A percentile compares a stretch with the other conserved stretches of the same genome.
Evolutionary conservation across 1,140 invertebrate genomes (phyloP).

Genomic region (Tribolium madens): DNA sequence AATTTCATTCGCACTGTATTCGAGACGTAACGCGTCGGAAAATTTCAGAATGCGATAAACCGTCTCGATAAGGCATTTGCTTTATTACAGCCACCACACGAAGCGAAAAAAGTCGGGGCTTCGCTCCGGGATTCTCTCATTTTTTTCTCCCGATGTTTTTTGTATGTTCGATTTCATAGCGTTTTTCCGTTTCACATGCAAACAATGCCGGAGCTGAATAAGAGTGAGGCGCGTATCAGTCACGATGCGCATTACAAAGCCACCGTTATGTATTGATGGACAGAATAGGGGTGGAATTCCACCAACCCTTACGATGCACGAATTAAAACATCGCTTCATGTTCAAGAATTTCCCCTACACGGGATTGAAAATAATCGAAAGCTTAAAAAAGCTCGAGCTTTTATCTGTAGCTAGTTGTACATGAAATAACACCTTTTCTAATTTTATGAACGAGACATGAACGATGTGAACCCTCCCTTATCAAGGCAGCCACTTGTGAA

Average conservation of each 20-base stretch:
- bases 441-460: conserved; percentile 26
- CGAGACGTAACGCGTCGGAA: conserved; percentile 26
- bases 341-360: background rate
- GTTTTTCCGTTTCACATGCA: conserved; percentile 37
- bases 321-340: conserved; percentile 15
- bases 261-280: conserved; percentile 26
- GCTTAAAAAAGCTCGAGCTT: background rate
- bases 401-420: background rate
- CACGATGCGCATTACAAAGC: conserved; percentile 36
- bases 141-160: conserved; percentile 20
- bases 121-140: conserved; percentile 17
- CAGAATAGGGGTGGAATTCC: conserved; percentile 27
- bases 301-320: conserved; percentile 1
- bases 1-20: conserved; percentile 35
- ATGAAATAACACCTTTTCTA: conserved; percentile 17
- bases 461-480: conserved; percentile 33
- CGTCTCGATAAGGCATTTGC: conserved; percentile 34
- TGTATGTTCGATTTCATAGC: conserved; percentile 37
- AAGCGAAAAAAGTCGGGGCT: conserved; percentile 25
- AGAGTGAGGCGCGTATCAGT: conserved; percentile 36
- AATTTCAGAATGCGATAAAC: conserved; percentile 37
- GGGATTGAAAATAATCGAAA: too few species aligned
- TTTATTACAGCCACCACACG: conserved; percentile 21
- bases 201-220: conserved; percentile 30
- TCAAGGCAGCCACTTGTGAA: conserved; percentile 35